phyloP scores from a whole-genome alignment of 2,113 vertebrate species.

The Melospiza melodia region DNA sequence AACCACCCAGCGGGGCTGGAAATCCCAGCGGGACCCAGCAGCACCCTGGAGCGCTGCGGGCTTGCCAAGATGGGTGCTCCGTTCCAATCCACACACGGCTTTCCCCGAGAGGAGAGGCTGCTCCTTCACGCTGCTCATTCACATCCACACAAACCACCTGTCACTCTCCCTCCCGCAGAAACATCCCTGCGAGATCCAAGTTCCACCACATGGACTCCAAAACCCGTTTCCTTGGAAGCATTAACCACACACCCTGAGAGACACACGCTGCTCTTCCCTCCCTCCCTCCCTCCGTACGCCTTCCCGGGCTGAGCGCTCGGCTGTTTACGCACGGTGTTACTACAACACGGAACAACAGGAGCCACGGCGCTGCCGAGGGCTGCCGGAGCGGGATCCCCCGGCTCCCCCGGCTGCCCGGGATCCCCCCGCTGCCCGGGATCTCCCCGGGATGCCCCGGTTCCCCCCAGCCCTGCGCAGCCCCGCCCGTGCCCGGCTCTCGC shows the following conservation, averaged over 20 bases:
- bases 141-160: conserved; percentile 41
- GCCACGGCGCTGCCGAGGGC: not conserved
- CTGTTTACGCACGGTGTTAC: not conserved
- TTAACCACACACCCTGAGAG: not conserved
- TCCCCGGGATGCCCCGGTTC: not conserved
- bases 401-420: not conserved
- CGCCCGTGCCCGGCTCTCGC: accelerated
- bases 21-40: accelerated
- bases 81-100: not conserved
- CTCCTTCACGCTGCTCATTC: not conserved
- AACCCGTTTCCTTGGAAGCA: not conserved
- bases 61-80: not conserved
- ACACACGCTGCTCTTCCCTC: not conserved
- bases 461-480: accelerated
- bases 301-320: not conserved
- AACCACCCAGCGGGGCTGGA: not conserved
- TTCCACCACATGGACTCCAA: not conserved
- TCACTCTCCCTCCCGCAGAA: conserved; percentile 22
- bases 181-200: conserved; percentile 10
- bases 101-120: not conserved
- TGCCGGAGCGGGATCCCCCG: not conserved
- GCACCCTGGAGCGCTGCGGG: accelerated
- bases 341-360: conserved; percentile 1
- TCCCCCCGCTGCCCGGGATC: not conserved
- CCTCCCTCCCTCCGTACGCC: not conserved